Conservation (phyloP, 2,797 vertebrate species). For the Clarias pachynema region DNA sequence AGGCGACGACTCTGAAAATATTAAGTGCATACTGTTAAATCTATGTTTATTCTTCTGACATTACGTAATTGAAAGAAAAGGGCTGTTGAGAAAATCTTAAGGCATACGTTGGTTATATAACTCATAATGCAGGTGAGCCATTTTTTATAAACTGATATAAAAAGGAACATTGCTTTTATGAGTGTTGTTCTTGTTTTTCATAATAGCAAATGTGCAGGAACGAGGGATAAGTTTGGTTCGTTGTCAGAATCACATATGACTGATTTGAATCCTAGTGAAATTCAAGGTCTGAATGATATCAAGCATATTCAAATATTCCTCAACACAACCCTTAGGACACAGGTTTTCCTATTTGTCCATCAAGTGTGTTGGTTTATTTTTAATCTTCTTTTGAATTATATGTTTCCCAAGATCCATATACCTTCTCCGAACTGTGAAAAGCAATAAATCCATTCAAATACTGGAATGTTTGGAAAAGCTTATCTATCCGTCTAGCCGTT, state of each 20-base stretch:
- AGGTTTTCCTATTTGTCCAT: not conserved
- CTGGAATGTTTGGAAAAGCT: constrained; percentile 19
- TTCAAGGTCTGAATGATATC: not conserved
- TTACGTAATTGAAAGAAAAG: not conserved
- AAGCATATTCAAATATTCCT: not conserved
- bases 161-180: not conserved
- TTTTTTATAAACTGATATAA: not conserved
- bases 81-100: not conserved
- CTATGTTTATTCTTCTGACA: not conserved
- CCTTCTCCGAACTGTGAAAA: not conserved
- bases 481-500: constrained; percentile 8
- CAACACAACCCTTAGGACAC: not conserved
- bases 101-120: not conserved
- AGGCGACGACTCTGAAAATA: constrained; percentile 40
- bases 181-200: not conserved
- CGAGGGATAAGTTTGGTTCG: not conserved
- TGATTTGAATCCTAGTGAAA: not conserved
- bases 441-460: constrained; percentile 24
- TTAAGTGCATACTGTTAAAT: constrained; percentile 10
- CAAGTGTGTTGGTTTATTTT: constrained; percentile 9
- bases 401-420: not conserved
- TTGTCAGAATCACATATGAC: not conserved
- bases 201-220: not conserved
- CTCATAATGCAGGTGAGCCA: not conserved
- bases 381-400: not conserved